Conservation (phyloP, 2,888 invertebrate genomes). For the Drosophila rubida region DNA sequence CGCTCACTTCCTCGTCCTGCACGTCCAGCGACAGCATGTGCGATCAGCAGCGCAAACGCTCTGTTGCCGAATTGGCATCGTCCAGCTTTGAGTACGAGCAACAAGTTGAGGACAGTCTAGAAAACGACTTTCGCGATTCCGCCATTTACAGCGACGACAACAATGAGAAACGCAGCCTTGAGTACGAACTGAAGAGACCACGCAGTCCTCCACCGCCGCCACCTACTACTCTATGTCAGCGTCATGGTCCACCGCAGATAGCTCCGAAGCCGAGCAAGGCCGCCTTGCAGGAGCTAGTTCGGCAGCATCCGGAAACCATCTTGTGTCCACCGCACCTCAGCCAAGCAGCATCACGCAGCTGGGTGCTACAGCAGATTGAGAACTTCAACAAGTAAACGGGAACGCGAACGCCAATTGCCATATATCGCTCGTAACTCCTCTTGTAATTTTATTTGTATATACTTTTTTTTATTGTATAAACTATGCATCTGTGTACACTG, state of each 20-base stretch:
- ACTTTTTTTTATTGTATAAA: background rate
- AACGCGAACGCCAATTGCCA: conserved; percentile 42
- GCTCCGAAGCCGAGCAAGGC: conserved; percentile 71
- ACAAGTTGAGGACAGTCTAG: conserved; percentile 89
- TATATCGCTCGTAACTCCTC: conserved; percentile 32
- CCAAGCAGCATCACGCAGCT: conserved; percentile 82
- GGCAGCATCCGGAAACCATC: conserved; percentile 59
- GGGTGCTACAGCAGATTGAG: conserved; percentile 85
- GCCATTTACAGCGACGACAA: conserved; percentile 92
- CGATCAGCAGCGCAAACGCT: conserved; percentile 71
- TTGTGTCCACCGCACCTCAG: conserved; percentile 78
- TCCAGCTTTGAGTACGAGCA: conserved; percentile 91
- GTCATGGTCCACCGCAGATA: conserved; percentile 58
- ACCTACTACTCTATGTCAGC: conserved; percentile 44
- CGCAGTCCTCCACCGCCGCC: conserved; percentile 78
- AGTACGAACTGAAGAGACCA: conserved; percentile 65
- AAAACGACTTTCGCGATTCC: conserved; percentile 91
- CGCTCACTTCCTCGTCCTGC: conserved; percentile 82
- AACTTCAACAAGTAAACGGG: conserved; percentile 83
- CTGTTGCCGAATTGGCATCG: conserved; percentile 38
- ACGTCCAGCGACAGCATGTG: conserved; percentile 83
- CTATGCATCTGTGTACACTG: conserved; percentile 1
- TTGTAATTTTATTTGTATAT: conserved; percentile 36
- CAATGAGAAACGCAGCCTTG: conserved; percentile 76
- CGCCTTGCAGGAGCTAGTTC: conserved; percentile 42